These are phyloP conservation scores for Petrolisthes manimaculis DNA, from an alignment of 2,888 invertebrate genomes.

Conservation along the genomic window DNA sequence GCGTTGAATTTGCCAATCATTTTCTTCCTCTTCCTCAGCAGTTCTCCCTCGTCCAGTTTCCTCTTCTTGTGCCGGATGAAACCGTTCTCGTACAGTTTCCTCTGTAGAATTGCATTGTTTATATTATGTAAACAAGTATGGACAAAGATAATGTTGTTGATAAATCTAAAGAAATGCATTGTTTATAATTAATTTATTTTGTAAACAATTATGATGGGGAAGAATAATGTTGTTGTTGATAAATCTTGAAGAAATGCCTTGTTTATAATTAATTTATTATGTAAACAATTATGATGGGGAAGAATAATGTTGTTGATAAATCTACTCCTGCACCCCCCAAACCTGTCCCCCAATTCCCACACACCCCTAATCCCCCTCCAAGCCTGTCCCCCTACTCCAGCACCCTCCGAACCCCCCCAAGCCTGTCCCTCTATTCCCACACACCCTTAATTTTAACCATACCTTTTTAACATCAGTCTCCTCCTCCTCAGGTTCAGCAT, in stretches of 20 bases:
- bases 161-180: background rate
- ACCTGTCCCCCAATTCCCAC: no score
- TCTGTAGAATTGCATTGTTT: slow-evolving; percentile 15
- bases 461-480: slow-evolving; percentile 39
- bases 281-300: background rate
- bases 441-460: background rate
- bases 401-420: no score
- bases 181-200: no score
- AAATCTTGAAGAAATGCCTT: background rate
- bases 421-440: no score
- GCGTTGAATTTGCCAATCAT: slow-evolving; percentile 65
- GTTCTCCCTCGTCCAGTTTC: slow-evolving; percentile 62
- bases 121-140: background rate
- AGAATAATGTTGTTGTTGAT: background rate
- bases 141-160: no score
- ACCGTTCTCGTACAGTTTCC: slow-evolving; percentile 53
- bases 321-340: no score
- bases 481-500: slow-evolving; percentile 31
- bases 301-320: background rate
- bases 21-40: slow-evolving; percentile 57
- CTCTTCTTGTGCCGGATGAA: slow-evolving; percentile 49
- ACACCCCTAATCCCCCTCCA: no score
- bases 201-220: background rate
- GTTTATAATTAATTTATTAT: no score
- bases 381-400: no score